Evolutionary conservation across 53 echinoderm and acorn worm species (phyloP).

Genomic region (Mesocentrotus franciscanus): DNA sequence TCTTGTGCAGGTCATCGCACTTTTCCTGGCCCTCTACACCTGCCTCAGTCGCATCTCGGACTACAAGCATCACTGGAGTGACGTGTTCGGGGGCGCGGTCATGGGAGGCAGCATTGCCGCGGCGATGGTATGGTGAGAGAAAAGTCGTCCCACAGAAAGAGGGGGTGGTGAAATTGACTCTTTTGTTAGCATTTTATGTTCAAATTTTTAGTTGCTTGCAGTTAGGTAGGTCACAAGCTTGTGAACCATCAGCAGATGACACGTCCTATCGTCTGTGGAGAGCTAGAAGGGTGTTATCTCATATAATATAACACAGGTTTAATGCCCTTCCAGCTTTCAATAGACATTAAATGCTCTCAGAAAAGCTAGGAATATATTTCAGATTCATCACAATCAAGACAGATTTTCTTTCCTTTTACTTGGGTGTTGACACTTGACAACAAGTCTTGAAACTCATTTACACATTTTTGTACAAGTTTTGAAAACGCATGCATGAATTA

Average conservation of each 20-base stretch:
- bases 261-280: too few relatives aligned
- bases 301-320: too few relatives aligned
- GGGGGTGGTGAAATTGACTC: slow-evolving; percentile 63
- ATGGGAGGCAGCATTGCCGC: slow-evolving; percentile 78
- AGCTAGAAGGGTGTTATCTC: too few relatives aligned
- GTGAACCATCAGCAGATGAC: neutral
- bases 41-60: slow-evolving; percentile 91
- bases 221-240: neutral
- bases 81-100: slow-evolving; percentile 86
- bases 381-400: too few relatives aligned
- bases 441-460: neutral
- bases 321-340: neutral
- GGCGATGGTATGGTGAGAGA: slow-evolving; percentile 88
- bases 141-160: slow-evolving; percentile 39
- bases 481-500: neutral
- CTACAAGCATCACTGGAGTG: slow-evolving; percentile 98
- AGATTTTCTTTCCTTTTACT: neutral
- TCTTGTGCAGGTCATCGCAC: slow-evolving; percentile 83
- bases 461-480: neutral
- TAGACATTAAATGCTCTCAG: neutral
- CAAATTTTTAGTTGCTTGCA: slow-evolving; percentile 23
- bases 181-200: neutral
- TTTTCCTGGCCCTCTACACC: slow-evolving; percentile 86
- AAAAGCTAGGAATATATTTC: too few relatives aligned
- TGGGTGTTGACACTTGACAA: neutral